Percentiles rank a stretch among this genome's conserved stretches.
phyloP scores from a whole-genome alignment of 2,888 invertebrate species.

The Epirrita christyi region DNA sequence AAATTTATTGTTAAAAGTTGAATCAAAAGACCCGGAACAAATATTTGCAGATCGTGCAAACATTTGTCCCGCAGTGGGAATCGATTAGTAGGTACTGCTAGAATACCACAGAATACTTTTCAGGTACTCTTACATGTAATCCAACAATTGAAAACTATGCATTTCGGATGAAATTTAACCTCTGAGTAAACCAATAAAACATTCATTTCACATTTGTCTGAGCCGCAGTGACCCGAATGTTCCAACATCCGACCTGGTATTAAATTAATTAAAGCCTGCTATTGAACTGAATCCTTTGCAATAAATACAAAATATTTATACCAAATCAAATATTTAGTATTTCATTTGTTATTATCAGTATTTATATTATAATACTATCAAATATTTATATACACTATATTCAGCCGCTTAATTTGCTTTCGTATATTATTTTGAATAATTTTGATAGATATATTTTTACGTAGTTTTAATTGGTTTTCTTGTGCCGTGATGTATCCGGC shows the following conservation, averaged over 20 bases:
- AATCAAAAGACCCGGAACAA: too few species aligned
- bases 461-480: too few species aligned
- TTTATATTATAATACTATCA: too few species aligned
- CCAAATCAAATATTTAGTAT: background rate
- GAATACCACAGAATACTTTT: background rate
- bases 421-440: too few species aligned
- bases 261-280: background rate
- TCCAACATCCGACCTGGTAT: slow-evolving; percentile 39
- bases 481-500: too few species aligned
- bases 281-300: background rate
- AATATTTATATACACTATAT: too few species aligned
- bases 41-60: too few species aligned
- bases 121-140: background rate
- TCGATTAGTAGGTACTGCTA: background rate
- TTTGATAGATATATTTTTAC: too few species aligned
- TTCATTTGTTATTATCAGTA: too few species aligned
- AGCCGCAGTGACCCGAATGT: slow-evolving; percentile 34
- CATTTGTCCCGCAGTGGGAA: too few species aligned
- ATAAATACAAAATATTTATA: background rate
- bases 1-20: too few species aligned
- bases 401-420: too few species aligned
- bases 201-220: slow-evolving; percentile 56
- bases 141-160: background rate
- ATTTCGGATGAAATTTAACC: background rate
- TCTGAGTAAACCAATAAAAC: slow-evolving; percentile 49